Conservation (phyloP, 1,140 invertebrate genomes). For the Drosophila leontia region DNA sequence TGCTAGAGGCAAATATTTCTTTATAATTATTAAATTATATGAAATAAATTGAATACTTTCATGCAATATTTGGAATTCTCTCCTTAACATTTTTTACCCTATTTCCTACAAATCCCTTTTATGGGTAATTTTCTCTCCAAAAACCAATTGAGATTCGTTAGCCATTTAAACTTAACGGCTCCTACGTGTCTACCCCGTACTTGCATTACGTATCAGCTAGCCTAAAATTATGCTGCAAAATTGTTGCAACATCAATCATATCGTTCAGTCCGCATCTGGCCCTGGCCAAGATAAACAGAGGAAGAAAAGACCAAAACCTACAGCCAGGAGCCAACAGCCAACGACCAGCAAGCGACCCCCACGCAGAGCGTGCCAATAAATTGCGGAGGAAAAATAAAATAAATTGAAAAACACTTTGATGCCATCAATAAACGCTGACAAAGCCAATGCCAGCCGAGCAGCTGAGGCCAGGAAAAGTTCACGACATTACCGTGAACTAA, state of each 20-base stretch:
- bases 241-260: conserved; percentile 80
- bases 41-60: neutral
- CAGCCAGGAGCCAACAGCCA: conserved; percentile 1
- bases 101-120: neutral
- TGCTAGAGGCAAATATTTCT: too few species aligned
- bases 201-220: conserved; percentile 35
- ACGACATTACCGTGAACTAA: conserved; percentile 79
- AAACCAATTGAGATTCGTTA: conserved; percentile 24
- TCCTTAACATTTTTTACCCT: neutral
- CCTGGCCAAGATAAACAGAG: conserved; percentile 36
- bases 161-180: conserved; percentile 60
- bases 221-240: conserved; percentile 77
- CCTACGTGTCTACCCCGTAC: conserved; percentile 56
- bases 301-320: conserved; percentile 26
- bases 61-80: neutral
- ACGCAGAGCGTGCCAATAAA: conserved; percentile 69
- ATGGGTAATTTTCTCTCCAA: neutral
- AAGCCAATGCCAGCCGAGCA: conserved; percentile 63
- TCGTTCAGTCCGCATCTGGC: conserved; percentile 47
- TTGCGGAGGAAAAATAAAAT: conserved; percentile 71
- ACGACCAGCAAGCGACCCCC: conserved; percentile 20
- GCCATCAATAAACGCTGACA: conserved; percentile 83
- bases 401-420: conserved; percentile 83
- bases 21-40: neutral
- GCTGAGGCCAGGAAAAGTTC: conserved; percentile 77